Evolutionary conservation across 2,797 vertebrate species (phyloP).

Genomic region (Mallotus villosus): DNA sequence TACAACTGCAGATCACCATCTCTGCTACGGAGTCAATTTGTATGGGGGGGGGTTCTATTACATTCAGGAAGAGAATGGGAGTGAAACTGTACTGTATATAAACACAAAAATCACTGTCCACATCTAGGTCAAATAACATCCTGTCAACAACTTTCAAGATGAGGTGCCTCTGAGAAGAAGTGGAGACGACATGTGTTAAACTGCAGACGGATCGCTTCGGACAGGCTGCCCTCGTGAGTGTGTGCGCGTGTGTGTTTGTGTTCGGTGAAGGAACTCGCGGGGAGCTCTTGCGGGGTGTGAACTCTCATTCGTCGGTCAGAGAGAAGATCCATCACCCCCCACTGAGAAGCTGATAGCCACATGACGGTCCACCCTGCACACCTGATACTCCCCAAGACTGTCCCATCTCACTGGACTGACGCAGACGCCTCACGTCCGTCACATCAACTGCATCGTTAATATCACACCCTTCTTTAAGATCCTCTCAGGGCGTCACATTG

Average conservation of each 20-base stretch:
- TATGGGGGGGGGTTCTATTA: slow-evolving; percentile 35
- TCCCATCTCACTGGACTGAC: not conserved
- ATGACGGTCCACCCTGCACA: slow-evolving; percentile 59
- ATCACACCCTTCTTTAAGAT: slow-evolving; percentile 5
- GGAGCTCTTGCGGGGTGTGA: slow-evolving; percentile 63
- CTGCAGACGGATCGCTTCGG: slow-evolving; percentile 4
- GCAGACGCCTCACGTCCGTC: slow-evolving; percentile 37
- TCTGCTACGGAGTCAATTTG: slow-evolving; percentile 61
- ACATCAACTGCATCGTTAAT: not conserved
- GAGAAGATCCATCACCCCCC: slow-evolving; percentile 60
- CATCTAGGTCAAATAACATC: slow-evolving; percentile 23
- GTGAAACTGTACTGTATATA: slow-evolving; percentile 31
- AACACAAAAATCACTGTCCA: slow-evolving; percentile 23
- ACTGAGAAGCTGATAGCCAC: slow-evolving; percentile 69
- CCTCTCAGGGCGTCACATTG: too few relatives aligned
- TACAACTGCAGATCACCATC: slow-evolving; percentile 72
- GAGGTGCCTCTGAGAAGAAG: slow-evolving; percentile 19
- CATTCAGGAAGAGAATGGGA: slow-evolving; percentile 35
- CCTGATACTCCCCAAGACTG: slow-evolving; percentile 34
- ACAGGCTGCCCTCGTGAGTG: not conserved
- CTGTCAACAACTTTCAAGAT: slow-evolving; percentile 25
- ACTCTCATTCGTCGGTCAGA: slow-evolving; percentile 70
- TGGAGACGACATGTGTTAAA: slow-evolving; percentile 36
- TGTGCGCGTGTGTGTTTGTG: slow-evolving; percentile 22
- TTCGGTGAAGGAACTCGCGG: slow-evolving; percentile 47